Base-by-base conservation (phyloP, 92 coral and sea anemone species). In the Nematostella vectensis region DNA sequence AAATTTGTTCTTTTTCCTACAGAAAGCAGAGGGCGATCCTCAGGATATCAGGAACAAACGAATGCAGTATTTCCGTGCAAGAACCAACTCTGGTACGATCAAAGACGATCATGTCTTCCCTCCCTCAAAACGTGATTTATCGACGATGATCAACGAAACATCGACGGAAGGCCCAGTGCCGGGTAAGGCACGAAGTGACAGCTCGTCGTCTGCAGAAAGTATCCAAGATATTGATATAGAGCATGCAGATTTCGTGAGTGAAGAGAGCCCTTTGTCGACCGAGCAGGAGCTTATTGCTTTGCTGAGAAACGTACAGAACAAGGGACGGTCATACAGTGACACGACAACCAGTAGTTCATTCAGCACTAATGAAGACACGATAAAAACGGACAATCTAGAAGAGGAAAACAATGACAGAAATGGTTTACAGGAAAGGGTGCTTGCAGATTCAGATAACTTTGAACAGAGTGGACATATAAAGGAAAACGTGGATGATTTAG, bases 161-260 rank as follows among this genome's bases (percentile, higher is more conserved):
- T 39, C 24, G 40, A 17, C 20, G 25, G 53, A 47, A 47, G 18
- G 20, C 17, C 53, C 18, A 47, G 25, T 37, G 10, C n/a, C n/a
- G 11, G 11, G 10, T 37, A 37, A 37, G n/a, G n/a, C n/a, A n/a
- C n/a, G n/a, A n/a, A n/a, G n/a, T n/a, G n/a, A n/a, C n/a, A 56
- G 62, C 48, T 31, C 78, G 10, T 73, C 84, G 10, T 69, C 79
- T 0, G 63, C 58, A 1, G 78, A 74, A 27, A 85, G 95, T 50
- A 70, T 85, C n/a, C 89, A 61, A 37, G 95, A 85, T 28, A 85
- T 85, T 50, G 88, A 81, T 50, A 80, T 85, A 47, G 88, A 85
- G 1, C 88, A 80, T 60, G 61, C 81, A 10, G 95, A 85, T 37
- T 80, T 80, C 56, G 65, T 75, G 2, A 80, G 87, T 57, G 88